Base-by-base conservation (phyloP, 2,113 vertebrate genomes). In the Vidua chalybeata region DNA sequence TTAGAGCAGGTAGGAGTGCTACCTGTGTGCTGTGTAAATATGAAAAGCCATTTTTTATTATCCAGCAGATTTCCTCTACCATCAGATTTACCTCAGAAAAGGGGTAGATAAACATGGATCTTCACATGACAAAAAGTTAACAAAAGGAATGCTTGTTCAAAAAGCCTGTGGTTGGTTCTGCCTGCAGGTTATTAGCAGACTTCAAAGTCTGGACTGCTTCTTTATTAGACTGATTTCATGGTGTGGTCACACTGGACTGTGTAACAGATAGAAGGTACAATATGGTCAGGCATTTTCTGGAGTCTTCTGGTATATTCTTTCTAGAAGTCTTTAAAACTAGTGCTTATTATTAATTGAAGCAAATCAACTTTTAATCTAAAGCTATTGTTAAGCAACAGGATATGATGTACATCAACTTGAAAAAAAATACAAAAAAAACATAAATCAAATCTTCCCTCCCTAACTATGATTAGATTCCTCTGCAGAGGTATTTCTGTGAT, bases 371-470 rank as follows among this genome's bases (percentile, higher is more conserved):
- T 78, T 51, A 67, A 78, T 59, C 6, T 4, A 41, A 59, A 84
- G 27, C 30, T 10, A 16, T 10, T 76, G 31, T 4, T 49, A 82
- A 71, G 17, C 16, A 80, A 48, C 3, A 52, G 24, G 7, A 55
- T 33, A 23, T 20, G 1, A 45, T 2, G 2, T 3, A 19, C 0
- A 9, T 19, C 15, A 49, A 43, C n/a, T 56, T 6, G 8, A 33
- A 39, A 64, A 41, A n/a, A 26, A 6, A 2, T 0, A 7, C 18
- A 56, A 31, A 17, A 17, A 52, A 59, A 3, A 0, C 3, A 13
- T 18, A 43, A 82, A 67, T 41, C 7, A 48, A 54, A 43, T 56
- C 6, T 69, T 66, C 4, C 9, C 3, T 54, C 80, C 21, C 18
- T 92, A 69, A 69, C 8, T n/a, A 28, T 8, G 37, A 7, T 21